Percentiles rank a stretch among this genome's conserved stretches.
These are phyloP conservation scores for Hemaris fuciformis DNA, from an alignment of 2,888 invertebrate species.

Conservation along the genomic window DNA sequence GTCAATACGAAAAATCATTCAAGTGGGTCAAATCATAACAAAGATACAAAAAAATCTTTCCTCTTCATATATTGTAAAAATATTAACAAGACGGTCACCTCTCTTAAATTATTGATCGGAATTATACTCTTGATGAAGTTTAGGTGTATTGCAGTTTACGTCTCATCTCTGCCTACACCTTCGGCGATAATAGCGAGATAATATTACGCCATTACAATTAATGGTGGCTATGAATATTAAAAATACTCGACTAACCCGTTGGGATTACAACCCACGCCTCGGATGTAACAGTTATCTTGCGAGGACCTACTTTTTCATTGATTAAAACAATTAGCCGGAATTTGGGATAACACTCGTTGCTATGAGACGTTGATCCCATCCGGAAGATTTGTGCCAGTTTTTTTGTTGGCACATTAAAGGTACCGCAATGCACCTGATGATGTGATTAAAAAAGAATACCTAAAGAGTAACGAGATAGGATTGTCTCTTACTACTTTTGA, in stretches of 20 bases:
- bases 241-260: neutral
- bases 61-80: too few relatives aligned
- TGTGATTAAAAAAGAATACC: too few relatives aligned
- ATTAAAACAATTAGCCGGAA: neutral
- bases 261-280: slow-evolving; percentile 5
- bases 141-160: neutral
- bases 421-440: too few relatives aligned
- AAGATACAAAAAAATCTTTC: too few relatives aligned
- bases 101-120: neutral
- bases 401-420: too few relatives aligned
- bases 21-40: too few relatives aligned
- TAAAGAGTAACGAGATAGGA: too few relatives aligned
- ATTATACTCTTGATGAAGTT: neutral
- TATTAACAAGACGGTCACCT: too few relatives aligned
- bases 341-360: neutral
- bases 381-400: neutral
- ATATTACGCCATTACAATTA: neutral
- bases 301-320: slow-evolving; percentile 3
- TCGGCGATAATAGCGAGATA: neutral
- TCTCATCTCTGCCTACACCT: neutral
- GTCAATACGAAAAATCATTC: too few relatives aligned
- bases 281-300: neutral
- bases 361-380: neutral
- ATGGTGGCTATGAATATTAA: neutral
- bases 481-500: too few relatives aligned